phyloP scores from a whole-genome alignment of 2,797 vertebrate species.

The Luscinia luscinia region DNA sequence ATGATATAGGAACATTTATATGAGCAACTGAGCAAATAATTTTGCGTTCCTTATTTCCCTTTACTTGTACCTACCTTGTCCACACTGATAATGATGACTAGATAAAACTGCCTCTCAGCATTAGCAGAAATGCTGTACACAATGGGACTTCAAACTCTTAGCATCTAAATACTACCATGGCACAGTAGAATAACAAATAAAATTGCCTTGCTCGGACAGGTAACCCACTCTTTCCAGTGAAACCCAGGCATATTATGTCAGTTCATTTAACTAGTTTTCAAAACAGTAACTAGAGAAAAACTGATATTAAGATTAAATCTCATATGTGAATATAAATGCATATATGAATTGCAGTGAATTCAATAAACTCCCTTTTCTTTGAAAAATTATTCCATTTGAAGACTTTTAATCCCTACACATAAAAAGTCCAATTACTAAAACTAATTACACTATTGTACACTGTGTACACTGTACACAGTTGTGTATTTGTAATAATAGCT shows the following conservation, averaged over 20 bases:
- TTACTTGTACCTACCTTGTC: background rate
- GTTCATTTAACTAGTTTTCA: background rate
- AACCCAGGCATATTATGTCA: background rate
- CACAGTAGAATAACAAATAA: background rate
- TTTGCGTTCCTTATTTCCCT: background rate
- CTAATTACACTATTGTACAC: background rate
- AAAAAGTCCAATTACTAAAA: background rate
- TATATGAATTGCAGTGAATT: background rate
- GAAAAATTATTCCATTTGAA: background rate
- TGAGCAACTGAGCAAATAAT: background rate
- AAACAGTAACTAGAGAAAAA: background rate
- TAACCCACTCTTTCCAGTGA: background rate
- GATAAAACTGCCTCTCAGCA: background rate
- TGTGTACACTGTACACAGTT: background rate
- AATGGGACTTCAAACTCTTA: background rate
- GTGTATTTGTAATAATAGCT: background rate
- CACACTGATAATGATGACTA: background rate
- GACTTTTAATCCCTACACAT: background rate
- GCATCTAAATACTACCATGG: background rate
- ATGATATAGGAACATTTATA: background rate
- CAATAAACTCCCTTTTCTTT: background rate
- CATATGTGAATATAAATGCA: background rate
- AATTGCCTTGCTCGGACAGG: background rate
- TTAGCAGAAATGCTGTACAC: background rate
- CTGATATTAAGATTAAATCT: background rate